Conservation (phyloP, 2,113 vertebrate species). For the Cephalopholis sonnerati region DNA sequence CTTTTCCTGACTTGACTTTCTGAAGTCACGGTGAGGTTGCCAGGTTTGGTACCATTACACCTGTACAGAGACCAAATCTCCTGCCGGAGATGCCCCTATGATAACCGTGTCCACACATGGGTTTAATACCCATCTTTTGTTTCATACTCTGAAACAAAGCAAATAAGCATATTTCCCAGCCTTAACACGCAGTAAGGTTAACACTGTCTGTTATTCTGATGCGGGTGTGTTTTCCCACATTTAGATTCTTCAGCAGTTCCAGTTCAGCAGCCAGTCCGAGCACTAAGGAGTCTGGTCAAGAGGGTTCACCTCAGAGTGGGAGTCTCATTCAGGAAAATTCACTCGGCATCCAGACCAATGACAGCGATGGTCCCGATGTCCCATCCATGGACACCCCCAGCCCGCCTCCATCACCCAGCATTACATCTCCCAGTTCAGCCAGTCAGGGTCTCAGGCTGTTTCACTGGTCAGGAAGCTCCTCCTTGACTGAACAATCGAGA, state of each 20-base stretch:
- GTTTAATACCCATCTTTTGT: no score
- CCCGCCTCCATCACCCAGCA: slow-evolving; percentile 27
- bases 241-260: slow-evolving; percentile 88
- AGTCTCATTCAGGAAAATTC: background rate
- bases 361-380: slow-evolving; percentile 24
- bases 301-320: background rate
- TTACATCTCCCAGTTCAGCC: slow-evolving; percentile 32
- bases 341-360: background rate
- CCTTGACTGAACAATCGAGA: slow-evolving; percentile 6
- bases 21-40: no score
- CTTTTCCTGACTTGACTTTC: no score
- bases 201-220: background rate
- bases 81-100: no score
- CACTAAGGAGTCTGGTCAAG: slow-evolving; percentile 2
- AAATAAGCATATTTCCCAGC: no score
- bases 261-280: slow-evolving; percentile 26
- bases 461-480: slow-evolving; percentile 77
- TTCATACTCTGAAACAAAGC: no score
- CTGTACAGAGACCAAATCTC: no score
- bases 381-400: slow-evolving; percentile 57
- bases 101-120: no score
- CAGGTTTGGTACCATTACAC: no score
- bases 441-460: slow-evolving; percentile 80
- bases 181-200: no score
- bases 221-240: background rate